Conservation (phyloP, 2,888 invertebrate species). For the Argyresthia albistria region DNA sequence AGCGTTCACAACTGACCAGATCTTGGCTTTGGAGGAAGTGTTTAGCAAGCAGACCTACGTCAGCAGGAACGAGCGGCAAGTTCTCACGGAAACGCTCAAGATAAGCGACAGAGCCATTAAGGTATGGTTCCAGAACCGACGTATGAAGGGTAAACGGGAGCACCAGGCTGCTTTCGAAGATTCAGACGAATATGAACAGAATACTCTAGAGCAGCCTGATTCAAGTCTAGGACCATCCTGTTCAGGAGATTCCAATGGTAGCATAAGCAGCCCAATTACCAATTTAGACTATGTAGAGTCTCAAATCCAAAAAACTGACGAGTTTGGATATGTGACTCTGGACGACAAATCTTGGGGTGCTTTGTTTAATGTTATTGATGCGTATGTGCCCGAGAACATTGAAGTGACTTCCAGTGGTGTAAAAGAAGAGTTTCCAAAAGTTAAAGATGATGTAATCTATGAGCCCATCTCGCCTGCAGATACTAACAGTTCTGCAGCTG, state of each 20-base stretch:
- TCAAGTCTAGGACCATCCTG: slow-evolving; percentile 1
- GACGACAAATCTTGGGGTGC: slow-evolving; percentile 28
- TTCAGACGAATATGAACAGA: slow-evolving; percentile 5
- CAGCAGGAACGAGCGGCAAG: slow-evolving; percentile 77
- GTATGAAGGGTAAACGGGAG: slow-evolving; percentile 73
- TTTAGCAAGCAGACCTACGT: slow-evolving; percentile 78
- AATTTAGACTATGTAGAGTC: slow-evolving; percentile 27
- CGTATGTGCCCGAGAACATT: slow-evolving; percentile 15
- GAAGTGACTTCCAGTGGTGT: not conserved
- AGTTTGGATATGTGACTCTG: slow-evolving; percentile 33
- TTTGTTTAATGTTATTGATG: slow-evolving; percentile 27
- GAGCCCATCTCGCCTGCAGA: slow-evolving; percentile 7
- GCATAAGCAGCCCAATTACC: not conserved
- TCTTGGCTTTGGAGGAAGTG: slow-evolving; percentile 79
- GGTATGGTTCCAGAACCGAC: slow-evolving; percentile 83
- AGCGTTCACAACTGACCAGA: slow-evolving; percentile 80
- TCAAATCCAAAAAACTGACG: slow-evolving; percentile 29
- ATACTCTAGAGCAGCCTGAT: not conserved
- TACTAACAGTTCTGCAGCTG: not conserved
- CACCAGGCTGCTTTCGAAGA: slow-evolving; percentile 11
- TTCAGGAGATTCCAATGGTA: slow-evolving; percentile 10
- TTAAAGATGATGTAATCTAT: not conserved
- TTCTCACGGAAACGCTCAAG: slow-evolving; percentile 71
- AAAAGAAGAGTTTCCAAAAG: not conserved
- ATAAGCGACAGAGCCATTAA: slow-evolving; percentile 80